Evolutionary conservation across 2,113 vertebrate genomes (phyloP), one percentile per base, ranked within the genome.

Genomic region (Potamarius usumacintae): DNA sequence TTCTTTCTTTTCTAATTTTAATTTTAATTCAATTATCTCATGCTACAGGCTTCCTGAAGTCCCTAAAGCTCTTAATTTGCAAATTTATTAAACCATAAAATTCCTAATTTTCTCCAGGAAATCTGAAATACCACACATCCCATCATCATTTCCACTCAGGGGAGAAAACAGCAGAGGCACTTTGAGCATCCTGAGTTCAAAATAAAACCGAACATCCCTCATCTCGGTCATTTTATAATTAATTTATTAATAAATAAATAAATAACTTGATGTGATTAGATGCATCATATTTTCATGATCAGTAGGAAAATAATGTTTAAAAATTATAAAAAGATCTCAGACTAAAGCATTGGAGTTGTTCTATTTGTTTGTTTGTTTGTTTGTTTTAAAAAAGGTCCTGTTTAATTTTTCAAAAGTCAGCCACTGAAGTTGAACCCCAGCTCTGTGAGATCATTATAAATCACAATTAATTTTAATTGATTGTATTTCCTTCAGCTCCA

Each of bases 51-150:
- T 80, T 30, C 53, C 7, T 22, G 9, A 11, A 25, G 7, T n/a
- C 55, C 69, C 12, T 48, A 8, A 48, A 76, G 55, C 30, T 42
- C 76, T 74, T 69, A 48, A 85, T 85, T 77, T 62, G 57, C 34
- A 62, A 1, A 30, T 85, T 85, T 76, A 25, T 76, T 48, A 62
- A 6, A 20, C n/a, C 57, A 78, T 76, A n/a, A 76, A 30, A 30
- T 85, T 74, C 15, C 57, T 77, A 6, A 77, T 77, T 79, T 53
- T 55, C 85, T 79, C 17, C 72, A 78, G 17, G 15, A 79, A 79
- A 22, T 42, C 50, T 84, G 65, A 84, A 84, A 84, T 57, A 27
- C 84, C 22, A 81, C 7, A 69, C 42, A 53, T 79, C 60, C 53
- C 22, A 52, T 57, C n/a, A 78, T 83, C 20, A 83, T 67, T 50